Evolutionary conservation across 2,797 vertebrate species (phyloP).

Genomic region (Acanthopagrus latus): DNA sequence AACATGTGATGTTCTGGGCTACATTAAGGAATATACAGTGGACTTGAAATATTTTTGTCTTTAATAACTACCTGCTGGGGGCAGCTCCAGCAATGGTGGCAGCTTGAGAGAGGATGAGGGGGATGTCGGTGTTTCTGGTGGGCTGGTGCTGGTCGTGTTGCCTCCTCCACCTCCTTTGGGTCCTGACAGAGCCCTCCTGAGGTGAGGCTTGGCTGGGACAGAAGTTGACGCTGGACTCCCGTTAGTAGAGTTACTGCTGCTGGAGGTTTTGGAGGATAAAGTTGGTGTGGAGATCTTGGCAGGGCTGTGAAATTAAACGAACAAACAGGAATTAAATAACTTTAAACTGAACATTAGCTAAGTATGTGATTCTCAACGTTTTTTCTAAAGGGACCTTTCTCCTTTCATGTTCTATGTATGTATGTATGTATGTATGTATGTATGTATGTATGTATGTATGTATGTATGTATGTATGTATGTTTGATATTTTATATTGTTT

Average conservation of each 20-base stretch:
- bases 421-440: too few species aligned
- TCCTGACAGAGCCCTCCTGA: slow-evolving; percentile 63
- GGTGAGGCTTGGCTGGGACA: slow-evolving; percentile 55
- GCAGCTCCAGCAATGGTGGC: slow-evolving; percentile 89
- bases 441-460: too few species aligned
- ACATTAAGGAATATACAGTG: not conserved
- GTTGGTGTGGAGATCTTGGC: slow-evolving; percentile 61
- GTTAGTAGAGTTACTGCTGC: slow-evolving; percentile 49
- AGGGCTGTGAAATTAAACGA: slow-evolving; percentile 52
- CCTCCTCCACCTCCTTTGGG: slow-evolving; percentile 49
- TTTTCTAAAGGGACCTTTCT: too few species aligned
- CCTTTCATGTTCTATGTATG: too few species aligned
- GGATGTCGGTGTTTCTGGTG: slow-evolving; percentile 42
- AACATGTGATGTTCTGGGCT: not conserved
- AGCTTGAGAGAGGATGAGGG: slow-evolving; percentile 73
- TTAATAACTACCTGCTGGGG: slow-evolving; percentile 75
- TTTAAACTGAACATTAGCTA: not conserved
- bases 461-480: too few species aligned
- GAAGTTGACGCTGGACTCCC: slow-evolving; percentile 50
- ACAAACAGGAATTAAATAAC: not conserved
- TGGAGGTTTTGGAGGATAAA: slow-evolving; percentile 51
- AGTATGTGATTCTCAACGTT: too few species aligned
- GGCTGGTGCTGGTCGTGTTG: slow-evolving; percentile 31
- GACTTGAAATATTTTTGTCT: not conserved
- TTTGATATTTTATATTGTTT: too few species aligned